Evolutionary conservation across 2,113 vertebrate genomes (phyloP).

Genomic region (Chaetops frenatus): DNA sequence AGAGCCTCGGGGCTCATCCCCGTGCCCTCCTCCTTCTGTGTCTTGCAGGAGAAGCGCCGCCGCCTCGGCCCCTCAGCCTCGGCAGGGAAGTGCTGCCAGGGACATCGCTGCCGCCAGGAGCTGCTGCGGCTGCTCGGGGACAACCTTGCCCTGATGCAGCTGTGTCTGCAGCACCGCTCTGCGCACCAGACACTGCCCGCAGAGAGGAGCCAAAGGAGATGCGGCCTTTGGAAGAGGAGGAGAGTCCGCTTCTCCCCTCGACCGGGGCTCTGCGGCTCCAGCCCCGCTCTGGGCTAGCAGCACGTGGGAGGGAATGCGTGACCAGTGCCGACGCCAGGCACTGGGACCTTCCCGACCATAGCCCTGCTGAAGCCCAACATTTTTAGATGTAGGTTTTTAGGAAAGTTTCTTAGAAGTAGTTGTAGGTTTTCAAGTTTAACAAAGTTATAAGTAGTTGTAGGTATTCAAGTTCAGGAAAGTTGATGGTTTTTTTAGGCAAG

Average conservation of each 20-base stretch:
- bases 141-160: background rate
- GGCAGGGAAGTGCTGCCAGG: background rate
- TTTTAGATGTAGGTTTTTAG: accelerated
- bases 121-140: background rate
- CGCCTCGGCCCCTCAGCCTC: background rate
- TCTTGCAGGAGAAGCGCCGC: background rate
- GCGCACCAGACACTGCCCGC: background rate
- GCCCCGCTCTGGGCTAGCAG: background rate
- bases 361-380: too few species aligned
- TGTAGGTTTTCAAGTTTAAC: too few species aligned
- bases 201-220: background rate
- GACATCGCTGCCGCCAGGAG: background rate
- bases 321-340: background rate
- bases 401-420: background rate
- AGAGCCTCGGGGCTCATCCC: background rate
- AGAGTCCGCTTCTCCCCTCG: background rate
- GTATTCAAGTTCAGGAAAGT: too few species aligned
- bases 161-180: background rate
- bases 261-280: background rate
- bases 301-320: background rate
- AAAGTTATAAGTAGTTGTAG: too few species aligned
- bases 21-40: background rate
- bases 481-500: too few species aligned
- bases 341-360: accelerated
- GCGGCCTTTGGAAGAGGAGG: too few species aligned